Conservation (phyloP, 1,140 invertebrate species). For the Drosophila lini region DNA sequence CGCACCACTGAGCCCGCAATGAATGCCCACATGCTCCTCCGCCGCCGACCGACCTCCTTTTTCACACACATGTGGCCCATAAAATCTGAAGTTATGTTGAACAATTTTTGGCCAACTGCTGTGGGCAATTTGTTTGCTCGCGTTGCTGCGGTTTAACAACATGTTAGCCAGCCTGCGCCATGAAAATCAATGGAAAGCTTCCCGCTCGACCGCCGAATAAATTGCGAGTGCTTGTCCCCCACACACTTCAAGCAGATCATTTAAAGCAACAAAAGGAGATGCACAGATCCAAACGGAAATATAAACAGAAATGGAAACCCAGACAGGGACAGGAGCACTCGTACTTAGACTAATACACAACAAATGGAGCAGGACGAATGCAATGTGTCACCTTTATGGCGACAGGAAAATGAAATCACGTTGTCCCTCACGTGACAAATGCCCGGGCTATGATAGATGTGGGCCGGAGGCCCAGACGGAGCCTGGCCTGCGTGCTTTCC, state of each 20-base stretch:
- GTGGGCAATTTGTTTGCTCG: slow-evolving; percentile 68
- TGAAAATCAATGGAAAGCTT: slow-evolving; percentile 64
- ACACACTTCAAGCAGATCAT: slow-evolving; percentile 3
- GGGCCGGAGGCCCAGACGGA: slow-evolving; percentile 4
- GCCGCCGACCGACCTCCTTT: slow-evolving; percentile 18
- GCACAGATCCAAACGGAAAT: slow-evolving; percentile 2
- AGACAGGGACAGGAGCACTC: slow-evolving; percentile 13
- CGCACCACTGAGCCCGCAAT: slow-evolving; percentile 29
- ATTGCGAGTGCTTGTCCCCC: slow-evolving; percentile 24
- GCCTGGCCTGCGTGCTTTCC: slow-evolving; percentile 9
- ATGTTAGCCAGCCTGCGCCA: slow-evolving; percentile 42
- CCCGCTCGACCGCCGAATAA: slow-evolving; percentile 42
- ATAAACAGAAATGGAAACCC: slow-evolving; percentile 8
- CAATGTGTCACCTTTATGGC: slow-evolving; percentile 83
- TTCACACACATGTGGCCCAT: slow-evolving; percentile 73
- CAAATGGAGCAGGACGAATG: slow-evolving; percentile 61
- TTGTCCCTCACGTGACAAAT: slow-evolving; percentile 82
- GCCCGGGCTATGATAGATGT: slow-evolving; percentile 75
- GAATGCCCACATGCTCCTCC: slow-evolving; percentile 21
- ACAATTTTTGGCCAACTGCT: slow-evolving; percentile 72
- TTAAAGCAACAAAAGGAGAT: slow-evolving; percentile 9
- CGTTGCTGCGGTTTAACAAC: slow-evolving; percentile 53
- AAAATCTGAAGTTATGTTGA: slow-evolving; percentile 80
- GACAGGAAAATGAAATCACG: slow-evolving; percentile 82
- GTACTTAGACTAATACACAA: slow-evolving; percentile 52